These are phyloP conservation scores for Leuciscus waleckii DNA, from an alignment of 2,797 vertebrate genomes.

Conservation along the genomic window DNA sequence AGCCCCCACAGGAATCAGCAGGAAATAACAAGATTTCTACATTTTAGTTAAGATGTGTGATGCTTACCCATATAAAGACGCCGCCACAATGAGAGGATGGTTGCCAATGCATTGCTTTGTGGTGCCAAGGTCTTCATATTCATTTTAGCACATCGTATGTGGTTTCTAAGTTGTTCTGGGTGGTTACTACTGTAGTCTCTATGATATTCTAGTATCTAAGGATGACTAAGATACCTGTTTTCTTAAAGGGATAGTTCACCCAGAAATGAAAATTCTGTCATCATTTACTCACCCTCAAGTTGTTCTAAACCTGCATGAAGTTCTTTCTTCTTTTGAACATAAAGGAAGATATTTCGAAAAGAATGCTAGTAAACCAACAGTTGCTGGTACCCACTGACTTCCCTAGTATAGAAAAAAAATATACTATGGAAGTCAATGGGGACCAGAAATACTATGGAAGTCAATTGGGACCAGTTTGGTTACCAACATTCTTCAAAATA, in stretches of 20 bases:
- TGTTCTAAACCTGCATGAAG: not conserved
- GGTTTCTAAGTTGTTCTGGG: not conserved
- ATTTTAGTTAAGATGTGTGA: not conserved
- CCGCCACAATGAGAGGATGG: not conserved
- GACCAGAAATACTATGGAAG: no score
- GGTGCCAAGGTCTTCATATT: not conserved
- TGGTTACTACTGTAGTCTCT: not conserved
- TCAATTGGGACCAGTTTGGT: not conserved
- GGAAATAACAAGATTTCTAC: conserved; percentile 14
- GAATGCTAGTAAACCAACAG: not conserved
- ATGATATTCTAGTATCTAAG: not conserved
- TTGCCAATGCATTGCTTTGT: not conserved
- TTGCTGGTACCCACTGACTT: no score
- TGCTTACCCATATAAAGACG: not conserved
- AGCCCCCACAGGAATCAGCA: conserved; percentile 50
- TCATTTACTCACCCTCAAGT: not conserved
- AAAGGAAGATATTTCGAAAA: not conserved
- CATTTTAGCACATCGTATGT: not conserved
- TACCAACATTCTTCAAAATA: not conserved
- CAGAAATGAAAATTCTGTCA: not conserved
- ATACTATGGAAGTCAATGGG: no score
- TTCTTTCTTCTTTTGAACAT: not conserved
- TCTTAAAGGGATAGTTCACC: not conserved
- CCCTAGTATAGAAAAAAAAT: no score
- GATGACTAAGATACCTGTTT: not conserved